phyloP scores from a whole-genome alignment of 2,797 vertebrate genomes.

The Oreochromis grahami region DNA sequence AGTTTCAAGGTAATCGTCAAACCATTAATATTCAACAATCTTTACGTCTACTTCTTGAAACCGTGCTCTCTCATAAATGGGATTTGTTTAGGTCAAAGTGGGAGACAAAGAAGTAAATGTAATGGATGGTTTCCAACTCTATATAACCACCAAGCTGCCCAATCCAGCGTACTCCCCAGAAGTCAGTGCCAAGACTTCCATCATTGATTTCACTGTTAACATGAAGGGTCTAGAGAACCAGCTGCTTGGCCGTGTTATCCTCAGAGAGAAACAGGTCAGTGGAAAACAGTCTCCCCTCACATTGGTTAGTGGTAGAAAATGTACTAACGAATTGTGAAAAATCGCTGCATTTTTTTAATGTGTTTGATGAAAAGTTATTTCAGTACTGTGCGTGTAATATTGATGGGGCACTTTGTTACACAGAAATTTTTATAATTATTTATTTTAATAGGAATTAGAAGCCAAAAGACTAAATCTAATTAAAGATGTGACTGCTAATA shows the following conservation, averaged over 20 bases:
- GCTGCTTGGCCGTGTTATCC: slow-evolving; percentile 87
- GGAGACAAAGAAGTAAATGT: slow-evolving; percentile 89
- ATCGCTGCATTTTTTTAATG: not conserved
- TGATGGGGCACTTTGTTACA: not conserved
- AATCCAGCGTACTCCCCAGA: slow-evolving; percentile 91
- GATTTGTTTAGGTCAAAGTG: slow-evolving; percentile 83
- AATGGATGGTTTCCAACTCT: slow-evolving; percentile 86
- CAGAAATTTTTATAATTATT: not conserved
- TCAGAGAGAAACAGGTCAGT: slow-evolving; percentile 86
- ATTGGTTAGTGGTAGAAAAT: not conserved
- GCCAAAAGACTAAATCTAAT: slow-evolving; percentile 85
- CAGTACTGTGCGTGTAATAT: not conserved
- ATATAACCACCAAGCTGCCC: slow-evolving; percentile 87
- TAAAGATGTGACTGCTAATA: slow-evolving; percentile 86
- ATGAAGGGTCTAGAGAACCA: slow-evolving; percentile 92
- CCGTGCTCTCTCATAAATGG: not conserved
- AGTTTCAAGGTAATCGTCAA: slow-evolving; percentile 78
- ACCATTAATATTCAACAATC: not conserved
- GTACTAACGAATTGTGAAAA: not conserved
- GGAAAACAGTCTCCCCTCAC: not conserved
- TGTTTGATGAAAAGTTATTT: not conserved
- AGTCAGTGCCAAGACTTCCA: slow-evolving; percentile 86
- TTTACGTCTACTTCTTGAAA: not conserved
- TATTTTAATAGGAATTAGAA: slow-evolving; percentile 82
- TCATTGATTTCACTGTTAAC: slow-evolving; percentile 93